A percentile compares a stretch with the other conserved stretches of the same genome.
phyloP scores from a whole-genome alignment of 2,888 invertebrate genomes.

The Gryllus longicercus region DNA sequence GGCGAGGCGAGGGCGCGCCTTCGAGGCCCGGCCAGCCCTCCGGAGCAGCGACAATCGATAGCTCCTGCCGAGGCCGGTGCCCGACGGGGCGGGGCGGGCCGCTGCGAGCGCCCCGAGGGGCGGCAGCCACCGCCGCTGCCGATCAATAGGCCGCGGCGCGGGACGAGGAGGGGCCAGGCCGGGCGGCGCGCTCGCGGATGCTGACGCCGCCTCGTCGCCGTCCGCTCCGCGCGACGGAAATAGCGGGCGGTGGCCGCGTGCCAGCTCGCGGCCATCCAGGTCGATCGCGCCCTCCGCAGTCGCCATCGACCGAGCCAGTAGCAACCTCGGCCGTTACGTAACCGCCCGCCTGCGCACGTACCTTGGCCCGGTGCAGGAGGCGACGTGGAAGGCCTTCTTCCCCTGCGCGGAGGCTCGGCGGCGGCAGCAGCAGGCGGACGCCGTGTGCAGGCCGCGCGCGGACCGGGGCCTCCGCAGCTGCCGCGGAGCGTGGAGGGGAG shows the following conservation, averaged over 20 bases:
- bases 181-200: not conserved
- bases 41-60: not conserved
- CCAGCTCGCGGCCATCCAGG: not conserved
- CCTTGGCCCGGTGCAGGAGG: too few relatives aligned
- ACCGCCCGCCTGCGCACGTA: too few relatives aligned
- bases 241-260: not conserved
- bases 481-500: too few relatives aligned
- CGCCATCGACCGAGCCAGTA: too few relatives aligned
- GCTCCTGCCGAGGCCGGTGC: not conserved
- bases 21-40: not conserved
- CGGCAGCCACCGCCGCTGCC: not conserved
- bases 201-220: conserved; percentile 2
- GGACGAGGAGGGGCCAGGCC: not conserved
- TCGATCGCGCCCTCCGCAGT: not conserved
- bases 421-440: too few relatives aligned
- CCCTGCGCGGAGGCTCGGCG: too few relatives aligned
- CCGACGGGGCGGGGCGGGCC: not conserved
- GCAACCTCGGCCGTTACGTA: too few relatives aligned
- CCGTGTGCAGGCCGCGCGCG: too few relatives aligned
- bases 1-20: not conserved
- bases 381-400: too few relatives aligned
- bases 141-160: not conserved
- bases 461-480: too few relatives aligned
- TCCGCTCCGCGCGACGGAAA: not conserved
- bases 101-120: conserved; percentile 18